Evolutionary conservation across 2,113 vertebrate species (phyloP).

Genomic region (Scomber japonicus): DNA sequence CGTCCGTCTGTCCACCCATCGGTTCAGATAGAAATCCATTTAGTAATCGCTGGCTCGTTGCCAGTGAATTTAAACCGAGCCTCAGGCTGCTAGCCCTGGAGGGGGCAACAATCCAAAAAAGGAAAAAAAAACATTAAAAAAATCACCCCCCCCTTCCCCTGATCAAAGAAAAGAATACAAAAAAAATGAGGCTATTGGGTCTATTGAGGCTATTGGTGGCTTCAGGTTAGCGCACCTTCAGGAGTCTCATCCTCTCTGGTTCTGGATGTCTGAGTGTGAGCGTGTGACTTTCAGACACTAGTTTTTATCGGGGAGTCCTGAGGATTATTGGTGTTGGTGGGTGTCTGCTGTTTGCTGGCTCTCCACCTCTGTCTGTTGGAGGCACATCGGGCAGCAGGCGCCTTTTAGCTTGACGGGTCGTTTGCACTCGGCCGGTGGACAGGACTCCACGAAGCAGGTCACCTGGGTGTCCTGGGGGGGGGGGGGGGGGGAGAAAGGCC

Average conservation of each 20-base stretch:
- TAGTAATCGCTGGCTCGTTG: constrained; percentile 54
- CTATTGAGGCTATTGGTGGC: constrained; percentile 57
- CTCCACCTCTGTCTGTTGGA: constrained; percentile 33
- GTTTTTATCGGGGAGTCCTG: constrained; percentile 64
- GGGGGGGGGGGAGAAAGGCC: background rate
- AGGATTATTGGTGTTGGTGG: constrained; percentile 62
- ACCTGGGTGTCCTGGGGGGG: constrained; percentile 89
- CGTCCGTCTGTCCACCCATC: constrained; percentile 20
- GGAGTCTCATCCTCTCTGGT: constrained; percentile 64
- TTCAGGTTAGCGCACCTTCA: constrained; percentile 47
- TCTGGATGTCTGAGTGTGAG: constrained; percentile 54
- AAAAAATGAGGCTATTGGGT: constrained; percentile 68
- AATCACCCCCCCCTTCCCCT: constrained; percentile 39
- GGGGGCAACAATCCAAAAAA: constrained; percentile 56
- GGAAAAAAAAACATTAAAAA: background rate
- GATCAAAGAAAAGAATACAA: constrained; percentile 54
- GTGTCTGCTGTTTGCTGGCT: constrained; percentile 30
- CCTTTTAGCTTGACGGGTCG: constrained; percentile 87
- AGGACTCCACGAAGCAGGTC: constrained; percentile 94
- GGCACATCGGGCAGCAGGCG: constrained; percentile 91
- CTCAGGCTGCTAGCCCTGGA: constrained; percentile 56
- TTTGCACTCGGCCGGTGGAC: constrained; percentile 84
- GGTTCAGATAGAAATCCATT: constrained; percentile 62
- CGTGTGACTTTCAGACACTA: constrained; percentile 47
- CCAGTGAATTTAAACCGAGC: constrained; percentile 58